Evolutionary conservation across 2,888 invertebrate genomes (phyloP).

Genomic region (Cheiracanthium punctorium): DNA sequence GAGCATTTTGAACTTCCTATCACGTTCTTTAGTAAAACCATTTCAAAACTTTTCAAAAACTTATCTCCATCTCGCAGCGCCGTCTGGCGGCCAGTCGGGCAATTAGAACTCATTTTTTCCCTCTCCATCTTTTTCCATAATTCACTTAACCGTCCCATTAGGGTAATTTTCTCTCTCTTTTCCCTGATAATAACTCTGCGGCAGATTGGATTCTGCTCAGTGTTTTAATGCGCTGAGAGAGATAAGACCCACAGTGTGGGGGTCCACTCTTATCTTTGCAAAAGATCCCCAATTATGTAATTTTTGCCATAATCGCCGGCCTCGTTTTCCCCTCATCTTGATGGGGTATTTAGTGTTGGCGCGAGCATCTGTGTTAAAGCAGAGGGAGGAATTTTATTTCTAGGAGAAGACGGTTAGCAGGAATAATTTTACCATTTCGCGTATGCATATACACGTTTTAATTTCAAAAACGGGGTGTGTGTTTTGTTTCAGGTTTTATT

Average conservation of each 20-base stretch:
- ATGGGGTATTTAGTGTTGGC: slow-evolving; percentile 15
- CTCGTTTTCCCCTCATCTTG: slow-evolving; percentile 23
- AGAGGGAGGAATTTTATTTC: not conserved
- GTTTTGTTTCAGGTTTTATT: not conserved
- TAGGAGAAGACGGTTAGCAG: not conserved
- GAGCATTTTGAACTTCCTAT: no score
- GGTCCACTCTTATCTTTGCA: slow-evolving; percentile 32
- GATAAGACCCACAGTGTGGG: slow-evolving; percentile 41
- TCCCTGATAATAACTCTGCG: slow-evolving; percentile 21
- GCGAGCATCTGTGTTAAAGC: slow-evolving; percentile 2
- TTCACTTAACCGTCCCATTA: slow-evolving; percentile 67
- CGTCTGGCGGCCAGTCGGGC: slow-evolving; percentile 34
- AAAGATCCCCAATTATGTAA: slow-evolving; percentile 59
- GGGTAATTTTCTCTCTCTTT: slow-evolving; percentile 65
- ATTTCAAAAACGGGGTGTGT: not conserved
- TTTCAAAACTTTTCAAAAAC: not conserved
- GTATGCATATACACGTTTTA: slow-evolving; percentile 19
- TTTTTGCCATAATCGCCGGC: slow-evolving; percentile 53
- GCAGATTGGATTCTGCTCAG: slow-evolving; percentile 37
- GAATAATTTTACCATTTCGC: slow-evolving; percentile 16
- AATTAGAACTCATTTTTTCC: slow-evolving; percentile 29
- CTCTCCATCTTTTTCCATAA: slow-evolving; percentile 42
- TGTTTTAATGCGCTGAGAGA: slow-evolving; percentile 46
- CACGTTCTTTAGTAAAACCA: no score
- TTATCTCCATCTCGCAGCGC: slow-evolving; percentile 8